Evolutionary conservation across 1,140 invertebrate species (phyloP).

Genomic region (Antheraea mylitta): DNA sequence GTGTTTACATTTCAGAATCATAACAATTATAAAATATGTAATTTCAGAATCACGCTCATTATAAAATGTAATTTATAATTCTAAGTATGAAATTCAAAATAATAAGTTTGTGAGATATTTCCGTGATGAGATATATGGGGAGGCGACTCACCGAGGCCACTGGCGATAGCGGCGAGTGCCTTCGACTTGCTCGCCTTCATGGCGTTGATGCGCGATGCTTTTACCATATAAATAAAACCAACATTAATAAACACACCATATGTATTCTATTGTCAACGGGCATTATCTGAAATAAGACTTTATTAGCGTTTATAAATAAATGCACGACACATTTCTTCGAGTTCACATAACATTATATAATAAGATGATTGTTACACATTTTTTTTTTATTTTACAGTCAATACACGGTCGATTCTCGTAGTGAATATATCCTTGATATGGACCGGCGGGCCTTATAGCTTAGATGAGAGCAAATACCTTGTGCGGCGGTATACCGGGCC

Average conservation of each 20-base stretch:
- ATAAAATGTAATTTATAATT: not conserved
- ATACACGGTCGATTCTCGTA: conserved; percentile 46
- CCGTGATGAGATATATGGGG: conserved; percentile 25
- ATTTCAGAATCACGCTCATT: not conserved
- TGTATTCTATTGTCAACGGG: conserved; percentile 61
- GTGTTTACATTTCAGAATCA: too few species aligned
- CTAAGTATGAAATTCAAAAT: not conserved
- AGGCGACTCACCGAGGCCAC: conserved; percentile 70
- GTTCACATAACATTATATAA: conserved; percentile 19
- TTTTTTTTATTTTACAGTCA: conserved; percentile 46
- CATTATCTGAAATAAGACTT: conserved; percentile 76
- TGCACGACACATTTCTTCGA: conserved; percentile 49
- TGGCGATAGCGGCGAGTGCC: conserved; percentile 77
- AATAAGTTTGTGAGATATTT: conserved; percentile 41
- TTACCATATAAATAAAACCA: conserved; percentile 80
- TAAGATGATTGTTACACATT: not conserved
- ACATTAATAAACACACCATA: conserved; percentile 74
- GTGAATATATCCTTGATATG: conserved; percentile 51
- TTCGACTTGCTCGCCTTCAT: conserved; percentile 77
- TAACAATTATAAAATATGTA: too few species aligned
- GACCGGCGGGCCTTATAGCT: conserved; percentile 53
- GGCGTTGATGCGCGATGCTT: conserved; percentile 77
- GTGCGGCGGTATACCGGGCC: conserved; percentile 73
- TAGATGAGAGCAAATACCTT: conserved; percentile 75
- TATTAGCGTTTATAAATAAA: conserved; percentile 58